Evolutionary conservation across 2,888 invertebrate genomes (phyloP).

Genomic region (Lasioglossum oenotherae): DNA sequence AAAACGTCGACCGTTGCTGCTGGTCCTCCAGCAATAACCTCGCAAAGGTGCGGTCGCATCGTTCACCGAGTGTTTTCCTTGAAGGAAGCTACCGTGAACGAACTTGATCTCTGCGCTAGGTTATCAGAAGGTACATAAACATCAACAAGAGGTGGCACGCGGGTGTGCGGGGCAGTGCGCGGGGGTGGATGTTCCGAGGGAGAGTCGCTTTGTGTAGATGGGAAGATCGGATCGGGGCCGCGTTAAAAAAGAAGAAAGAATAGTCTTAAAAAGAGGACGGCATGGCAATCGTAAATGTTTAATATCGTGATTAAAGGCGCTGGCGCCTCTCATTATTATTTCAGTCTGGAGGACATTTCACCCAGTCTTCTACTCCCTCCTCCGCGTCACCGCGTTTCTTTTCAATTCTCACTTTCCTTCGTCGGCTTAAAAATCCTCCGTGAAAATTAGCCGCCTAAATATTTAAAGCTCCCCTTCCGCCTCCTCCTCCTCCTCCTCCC

Average conservation of each 20-base stretch:
- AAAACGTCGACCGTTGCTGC: background rate
- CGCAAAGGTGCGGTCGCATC: conserved; percentile 33
- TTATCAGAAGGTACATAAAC: conserved; percentile 68
- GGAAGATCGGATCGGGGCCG: conserved; percentile 71
- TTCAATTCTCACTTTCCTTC: conserved; percentile 80
- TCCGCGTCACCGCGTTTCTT: conserved; percentile 74
- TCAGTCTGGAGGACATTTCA: conserved; percentile 83
- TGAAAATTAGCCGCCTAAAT: conserved; percentile 83
- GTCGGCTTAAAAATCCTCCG: conserved; percentile 79
- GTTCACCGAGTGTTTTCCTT: conserved; percentile 24
- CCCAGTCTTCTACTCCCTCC: conserved; percentile 63
- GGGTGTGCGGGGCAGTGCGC: conserved; percentile 26
- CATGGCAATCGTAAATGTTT: conserved; percentile 83
- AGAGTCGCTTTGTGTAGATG: conserved; percentile 63
- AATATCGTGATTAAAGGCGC: conserved; percentile 84
- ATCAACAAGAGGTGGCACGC: conserved; percentile 60
- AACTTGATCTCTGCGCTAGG: conserved; percentile 61
- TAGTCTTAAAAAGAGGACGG: conserved; percentile 72
- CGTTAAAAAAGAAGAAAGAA: conserved; percentile 58
- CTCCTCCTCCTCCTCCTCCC: background rate
- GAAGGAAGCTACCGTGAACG: conserved; percentile 23
- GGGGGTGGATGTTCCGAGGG: conserved; percentile 2
- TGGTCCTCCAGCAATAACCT: conserved; percentile 44
- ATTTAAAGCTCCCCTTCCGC: conserved; percentile 76
- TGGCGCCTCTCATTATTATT: conserved; percentile 84